These are phyloP conservation scores for Orchesella flavescens DNA, from an alignment of 2,888 invertebrate genomes.

Conservation along the genomic window DNA sequence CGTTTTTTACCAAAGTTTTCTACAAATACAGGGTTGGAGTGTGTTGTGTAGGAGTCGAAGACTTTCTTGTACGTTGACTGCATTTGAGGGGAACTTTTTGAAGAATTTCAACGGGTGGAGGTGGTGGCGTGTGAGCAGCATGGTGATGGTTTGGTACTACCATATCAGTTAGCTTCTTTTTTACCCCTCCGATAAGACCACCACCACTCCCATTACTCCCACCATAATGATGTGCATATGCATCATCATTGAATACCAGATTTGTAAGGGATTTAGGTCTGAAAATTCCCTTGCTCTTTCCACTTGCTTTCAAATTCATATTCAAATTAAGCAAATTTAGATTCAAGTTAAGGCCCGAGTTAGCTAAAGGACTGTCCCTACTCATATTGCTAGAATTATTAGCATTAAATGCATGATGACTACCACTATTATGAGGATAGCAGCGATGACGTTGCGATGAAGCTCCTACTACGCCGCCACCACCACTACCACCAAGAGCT, in stretches of 20 bases:
- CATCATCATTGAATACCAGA: conserved; percentile 65
- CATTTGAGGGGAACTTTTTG: conserved; percentile 60
- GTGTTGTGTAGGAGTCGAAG: conserved; percentile 44
- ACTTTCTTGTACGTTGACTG: conserved; percentile 48
- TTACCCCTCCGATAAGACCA: conserved; percentile 53
- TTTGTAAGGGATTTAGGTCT: conserved; percentile 70
- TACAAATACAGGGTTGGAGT: conserved; percentile 51
- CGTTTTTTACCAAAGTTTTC: no score
- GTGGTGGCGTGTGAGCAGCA: conserved; percentile 64
- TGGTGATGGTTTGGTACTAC: conserved; percentile 67
- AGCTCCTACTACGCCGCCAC: not conserved
- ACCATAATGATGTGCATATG: conserved; percentile 3
- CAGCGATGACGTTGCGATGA: conserved; percentile 60
- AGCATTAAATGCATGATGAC: conserved; percentile 59
- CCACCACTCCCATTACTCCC: conserved; percentile 37
- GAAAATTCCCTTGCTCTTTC: conserved; percentile 65
- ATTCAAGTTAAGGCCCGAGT: conserved; percentile 58
- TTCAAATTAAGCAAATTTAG: conserved; percentile 62
- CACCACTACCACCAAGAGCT: not conserved
- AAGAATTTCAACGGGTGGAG: conserved; percentile 64
- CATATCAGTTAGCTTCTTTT: conserved; percentile 68
- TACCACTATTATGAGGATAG: conserved; percentile 55
- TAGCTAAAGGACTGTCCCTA: conserved; percentile 27
- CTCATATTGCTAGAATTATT: conserved; percentile 56
- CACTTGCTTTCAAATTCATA: conserved; percentile 57